A percentile compares a stretch with the other conserved stretches of the same genome.
Evolutionary conservation across 1,140 invertebrate species (phyloP).

Genomic region (Bombus waltoni): DNA sequence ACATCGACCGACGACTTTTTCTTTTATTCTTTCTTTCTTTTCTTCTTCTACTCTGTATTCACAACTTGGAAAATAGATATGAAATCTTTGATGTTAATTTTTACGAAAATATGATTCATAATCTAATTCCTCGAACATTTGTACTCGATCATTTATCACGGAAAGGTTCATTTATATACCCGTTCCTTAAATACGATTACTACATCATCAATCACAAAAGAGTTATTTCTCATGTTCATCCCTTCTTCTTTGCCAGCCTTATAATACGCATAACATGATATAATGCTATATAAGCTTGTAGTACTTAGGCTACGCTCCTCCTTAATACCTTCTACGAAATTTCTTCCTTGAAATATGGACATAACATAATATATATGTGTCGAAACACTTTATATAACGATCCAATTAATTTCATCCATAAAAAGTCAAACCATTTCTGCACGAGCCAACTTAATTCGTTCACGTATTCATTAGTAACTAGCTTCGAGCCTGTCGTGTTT

Average conservation of each 20-base stretch:
- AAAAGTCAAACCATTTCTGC: not conserved
- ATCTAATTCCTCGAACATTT: slow-evolving; percentile 3
- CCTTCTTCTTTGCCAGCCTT: not conserved
- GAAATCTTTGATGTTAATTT: not conserved
- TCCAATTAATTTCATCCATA: not conserved
- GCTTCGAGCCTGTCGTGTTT: not conserved
- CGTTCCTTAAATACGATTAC: not conserved
- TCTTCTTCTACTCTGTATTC: not conserved
- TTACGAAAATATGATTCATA: not conserved
- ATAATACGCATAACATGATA: not conserved
- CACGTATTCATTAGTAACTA: not conserved
- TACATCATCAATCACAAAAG: slow-evolving; percentile 28
- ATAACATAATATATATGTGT: not conserved
- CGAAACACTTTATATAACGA: not conserved
- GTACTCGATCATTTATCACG: slow-evolving; percentile 3
- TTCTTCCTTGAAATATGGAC: not conserved
- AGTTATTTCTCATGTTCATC: not conserved
- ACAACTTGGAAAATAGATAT: not conserved
- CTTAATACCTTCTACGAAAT: not conserved
- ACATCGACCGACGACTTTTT: no score
- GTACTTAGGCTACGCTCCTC: no score
- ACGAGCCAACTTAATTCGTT: not conserved
- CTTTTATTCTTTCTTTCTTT: not conserved
- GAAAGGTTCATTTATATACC: slow-evolving; percentile 6
- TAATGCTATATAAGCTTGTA: not conserved